Evolutionary conservation across 2,888 invertebrate species (phyloP).

Genomic region (Julus scanicus): DNA sequence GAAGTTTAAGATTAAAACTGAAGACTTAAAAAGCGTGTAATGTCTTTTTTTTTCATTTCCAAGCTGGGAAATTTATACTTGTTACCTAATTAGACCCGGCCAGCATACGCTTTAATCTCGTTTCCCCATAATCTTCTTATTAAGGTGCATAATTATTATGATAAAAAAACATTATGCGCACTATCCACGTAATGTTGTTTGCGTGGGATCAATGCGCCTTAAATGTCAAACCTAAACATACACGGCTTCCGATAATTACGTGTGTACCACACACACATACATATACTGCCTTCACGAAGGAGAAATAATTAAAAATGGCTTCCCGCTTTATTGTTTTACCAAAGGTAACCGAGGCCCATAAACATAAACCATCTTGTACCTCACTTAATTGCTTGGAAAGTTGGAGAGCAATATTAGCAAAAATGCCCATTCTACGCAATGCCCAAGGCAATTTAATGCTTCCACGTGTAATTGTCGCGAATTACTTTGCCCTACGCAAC

Average conservation of each 20-base stretch:
- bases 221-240: slow-evolving; percentile 26
- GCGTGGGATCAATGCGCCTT: slow-evolving; percentile 43
- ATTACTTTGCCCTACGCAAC: neutral
- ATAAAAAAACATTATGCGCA: slow-evolving; percentile 43
- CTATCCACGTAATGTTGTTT: slow-evolving; percentile 7
- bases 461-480: neutral
- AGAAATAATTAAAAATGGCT: slow-evolving; percentile 43
- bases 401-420: neutral
- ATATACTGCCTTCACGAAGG: neutral
- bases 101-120: slow-evolving; percentile 37
- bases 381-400: slow-evolving; percentile 18
- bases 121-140: slow-evolving; percentile 44
- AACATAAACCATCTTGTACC: slow-evolving; percentile 32
- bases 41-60: neutral
- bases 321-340: slow-evolving; percentile 22
- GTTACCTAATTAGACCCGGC: slow-evolving; percentile 17
- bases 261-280: neutral
- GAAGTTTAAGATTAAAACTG: neutral
- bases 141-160: slow-evolving; percentile 47
- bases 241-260: slow-evolving; percentile 25
- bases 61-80: neutral
- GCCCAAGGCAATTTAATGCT: slow-evolving; percentile 10
- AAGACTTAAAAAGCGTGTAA: neutral
- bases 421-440: neutral
- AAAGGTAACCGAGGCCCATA: slow-evolving; percentile 25